phyloP scores from a whole-genome alignment of 2,797 vertebrate genomes.

The Melanotaenia parkinsoni region DNA sequence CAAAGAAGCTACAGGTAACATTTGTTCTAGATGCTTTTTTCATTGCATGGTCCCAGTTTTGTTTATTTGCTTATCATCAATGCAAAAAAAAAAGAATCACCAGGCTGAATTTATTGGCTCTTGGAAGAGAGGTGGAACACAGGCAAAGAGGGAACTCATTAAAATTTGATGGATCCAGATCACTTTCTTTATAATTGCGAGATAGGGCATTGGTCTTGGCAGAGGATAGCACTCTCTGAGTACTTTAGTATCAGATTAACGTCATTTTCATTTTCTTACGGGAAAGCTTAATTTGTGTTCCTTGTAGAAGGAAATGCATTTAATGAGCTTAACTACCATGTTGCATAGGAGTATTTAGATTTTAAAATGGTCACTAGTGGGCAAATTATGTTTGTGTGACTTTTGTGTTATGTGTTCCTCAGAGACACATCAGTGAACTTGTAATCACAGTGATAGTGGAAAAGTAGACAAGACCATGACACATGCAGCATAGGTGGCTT shows the following conservation, averaged over 20 bases:
- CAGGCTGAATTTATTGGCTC: background rate
- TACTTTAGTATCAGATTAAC: background rate
- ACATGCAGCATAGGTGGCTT: background rate
- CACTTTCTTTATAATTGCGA: background rate
- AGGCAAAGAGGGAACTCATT: background rate
- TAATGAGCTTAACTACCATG: constrained; percentile 12
- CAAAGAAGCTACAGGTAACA: constrained; percentile 17
- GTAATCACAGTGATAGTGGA: background rate
- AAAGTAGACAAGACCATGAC: background rate
- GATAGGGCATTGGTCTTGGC: background rate
- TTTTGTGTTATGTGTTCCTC: constrained; percentile 3
- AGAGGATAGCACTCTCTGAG: background rate
- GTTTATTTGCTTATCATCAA: too few relatives aligned
- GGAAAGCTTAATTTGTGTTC: background rate
- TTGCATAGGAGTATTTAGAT: background rate
- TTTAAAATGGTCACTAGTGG: constrained; percentile 2
- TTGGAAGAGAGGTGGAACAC: background rate
- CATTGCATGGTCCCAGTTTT: background rate
- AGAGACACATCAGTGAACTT: constrained; percentile 2
- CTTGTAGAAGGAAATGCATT: constrained; percentile 9
- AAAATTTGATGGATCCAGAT: background rate
- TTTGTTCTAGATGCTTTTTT: background rate
- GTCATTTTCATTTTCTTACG: constrained; percentile 3
- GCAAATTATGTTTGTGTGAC: constrained; percentile 8
- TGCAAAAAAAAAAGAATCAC: background rate